Evolutionary conservation across 1,140 invertebrate genomes (phyloP).

Genomic region (Gonatopus flavifemur): DNA sequence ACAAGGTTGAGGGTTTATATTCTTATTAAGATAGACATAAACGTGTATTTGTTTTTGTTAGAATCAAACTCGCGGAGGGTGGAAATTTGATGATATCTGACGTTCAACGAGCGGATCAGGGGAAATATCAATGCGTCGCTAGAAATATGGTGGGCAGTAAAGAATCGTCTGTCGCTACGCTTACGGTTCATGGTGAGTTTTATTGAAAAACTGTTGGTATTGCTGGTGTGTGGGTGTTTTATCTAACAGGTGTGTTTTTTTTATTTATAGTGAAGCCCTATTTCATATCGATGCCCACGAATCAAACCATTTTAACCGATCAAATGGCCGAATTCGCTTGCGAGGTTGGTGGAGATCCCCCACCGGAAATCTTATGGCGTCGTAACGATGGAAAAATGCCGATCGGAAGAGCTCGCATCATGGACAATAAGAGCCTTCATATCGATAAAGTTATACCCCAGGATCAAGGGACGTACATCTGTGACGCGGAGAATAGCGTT

Average conservation of each 20-base stretch:
- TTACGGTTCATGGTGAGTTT: slow-evolving; percentile 79
- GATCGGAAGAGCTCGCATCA: slow-evolving; percentile 70
- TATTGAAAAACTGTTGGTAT: neutral
- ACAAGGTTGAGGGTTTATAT: too few species aligned
- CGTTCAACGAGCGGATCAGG: slow-evolving; percentile 79
- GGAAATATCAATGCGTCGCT: slow-evolving; percentile 83
- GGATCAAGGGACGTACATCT: slow-evolving; percentile 82
- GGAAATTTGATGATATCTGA: slow-evolving; percentile 84
- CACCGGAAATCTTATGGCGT: slow-evolving; percentile 85
- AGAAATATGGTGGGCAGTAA: slow-evolving; percentile 83
- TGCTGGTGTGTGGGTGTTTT: neutral
- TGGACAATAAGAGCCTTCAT: slow-evolving; percentile 74
- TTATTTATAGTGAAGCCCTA: slow-evolving; percentile 80
- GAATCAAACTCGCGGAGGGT: slow-evolving; percentile 77
- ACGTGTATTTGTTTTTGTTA: too few species aligned
- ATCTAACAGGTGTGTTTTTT: slow-evolving; percentile 20
- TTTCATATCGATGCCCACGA: slow-evolving; percentile 81
- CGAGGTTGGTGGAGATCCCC: slow-evolving; percentile 86
- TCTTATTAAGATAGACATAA: too few species aligned
- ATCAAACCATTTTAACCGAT: slow-evolving; percentile 78
- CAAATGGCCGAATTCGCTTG: slow-evolving; percentile 86
- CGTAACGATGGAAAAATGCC: slow-evolving; percentile 85
- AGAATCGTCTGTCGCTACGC: slow-evolving; percentile 71
- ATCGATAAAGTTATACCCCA: slow-evolving; percentile 73
- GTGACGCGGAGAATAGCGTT: slow-evolving; percentile 77